Evolutionary conservation across 1,140 invertebrate species (phyloP).

Genomic region (Drosophila azteca): DNA sequence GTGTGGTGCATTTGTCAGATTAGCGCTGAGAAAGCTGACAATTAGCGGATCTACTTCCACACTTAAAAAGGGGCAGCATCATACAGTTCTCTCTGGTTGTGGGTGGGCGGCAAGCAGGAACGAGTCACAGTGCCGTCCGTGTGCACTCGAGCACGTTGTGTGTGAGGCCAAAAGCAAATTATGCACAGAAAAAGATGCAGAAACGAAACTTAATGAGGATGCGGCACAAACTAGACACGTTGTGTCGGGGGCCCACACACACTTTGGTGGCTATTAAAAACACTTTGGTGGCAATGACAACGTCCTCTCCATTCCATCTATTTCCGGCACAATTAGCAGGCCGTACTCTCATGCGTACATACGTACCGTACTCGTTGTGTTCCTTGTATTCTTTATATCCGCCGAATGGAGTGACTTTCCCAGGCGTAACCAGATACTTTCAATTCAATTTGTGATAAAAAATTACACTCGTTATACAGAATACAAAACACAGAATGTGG

Average conservation of each 20-base stretch:
- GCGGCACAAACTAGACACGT: constrained; percentile 75
- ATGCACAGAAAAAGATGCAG: constrained; percentile 39
- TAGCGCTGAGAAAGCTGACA: constrained; percentile 66
- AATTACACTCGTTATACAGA: background rate
- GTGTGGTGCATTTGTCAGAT: constrained; percentile 62
- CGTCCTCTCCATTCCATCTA: constrained; percentile 53
- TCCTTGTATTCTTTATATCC: background rate
- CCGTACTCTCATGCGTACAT: constrained; percentile 6
- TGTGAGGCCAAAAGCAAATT: constrained; percentile 65
- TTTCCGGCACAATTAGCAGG: constrained; percentile 75
- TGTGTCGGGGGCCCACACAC: constrained; percentile 45
- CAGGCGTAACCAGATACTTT: constrained; percentile 77
- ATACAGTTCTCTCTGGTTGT: constrained; percentile 34
- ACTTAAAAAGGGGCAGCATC: background rate
- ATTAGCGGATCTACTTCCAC: constrained; percentile 77
- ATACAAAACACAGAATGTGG: constrained; percentile 25
- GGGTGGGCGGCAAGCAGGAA: constrained; percentile 42
- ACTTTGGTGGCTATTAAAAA: constrained; percentile 73
- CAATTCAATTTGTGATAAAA: constrained; percentile 69
- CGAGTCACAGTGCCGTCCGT: constrained; percentile 22
- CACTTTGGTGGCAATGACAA: constrained; percentile 64
- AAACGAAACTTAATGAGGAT: constrained; percentile 73
- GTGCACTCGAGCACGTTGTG: constrained; percentile 73
- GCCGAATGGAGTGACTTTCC: constrained; percentile 30
- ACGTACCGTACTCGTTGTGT: background rate